Percentiles rank a stretch among this genome's conserved stretches.
Conservation (phyloP, 2,888 invertebrate species). For the Parnassius smintheus region DNA sequence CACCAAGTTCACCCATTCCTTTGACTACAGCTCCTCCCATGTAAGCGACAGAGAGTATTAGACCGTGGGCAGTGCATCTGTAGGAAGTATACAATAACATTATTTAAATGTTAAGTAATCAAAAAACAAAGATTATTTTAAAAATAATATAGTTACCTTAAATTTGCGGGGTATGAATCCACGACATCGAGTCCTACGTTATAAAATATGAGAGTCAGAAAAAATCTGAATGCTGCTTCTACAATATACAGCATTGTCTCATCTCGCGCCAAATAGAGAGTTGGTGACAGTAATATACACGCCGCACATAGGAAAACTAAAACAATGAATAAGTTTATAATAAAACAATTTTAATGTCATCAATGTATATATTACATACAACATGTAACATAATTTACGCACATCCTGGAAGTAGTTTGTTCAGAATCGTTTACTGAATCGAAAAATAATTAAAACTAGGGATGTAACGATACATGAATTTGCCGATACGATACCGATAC, state of each 20-base stretch:
- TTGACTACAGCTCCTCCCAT: constrained; percentile 74
- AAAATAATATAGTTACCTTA: constrained; percentile 66
- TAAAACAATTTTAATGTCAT: neutral
- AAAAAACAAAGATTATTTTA: neutral
- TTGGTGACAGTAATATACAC: constrained; percentile 68
- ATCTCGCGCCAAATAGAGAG: constrained; percentile 62
- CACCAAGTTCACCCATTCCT: constrained; percentile 48
- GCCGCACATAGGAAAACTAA: constrained; percentile 61
- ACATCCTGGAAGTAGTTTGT: no score
- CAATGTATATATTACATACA: no score
- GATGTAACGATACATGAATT: no score
- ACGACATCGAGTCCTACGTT: constrained; percentile 73
- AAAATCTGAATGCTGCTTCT: constrained; percentile 68
- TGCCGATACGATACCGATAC: no score
- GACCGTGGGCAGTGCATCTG: constrained; percentile 81
- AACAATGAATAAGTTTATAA: constrained; percentile 21
- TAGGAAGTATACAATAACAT: constrained; percentile 30
- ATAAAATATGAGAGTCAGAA: constrained; percentile 73
- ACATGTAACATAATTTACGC: no score
- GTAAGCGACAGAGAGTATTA: constrained; percentile 75
- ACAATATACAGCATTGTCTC: constrained; percentile 70
- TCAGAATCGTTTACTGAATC: no score
- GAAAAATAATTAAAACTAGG: no score
- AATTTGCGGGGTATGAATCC: constrained; percentile 80
- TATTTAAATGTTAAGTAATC: neutral